Base-by-base conservation (phyloP, 2,888 invertebrate genomes). In the Macropis europaea region DNA sequence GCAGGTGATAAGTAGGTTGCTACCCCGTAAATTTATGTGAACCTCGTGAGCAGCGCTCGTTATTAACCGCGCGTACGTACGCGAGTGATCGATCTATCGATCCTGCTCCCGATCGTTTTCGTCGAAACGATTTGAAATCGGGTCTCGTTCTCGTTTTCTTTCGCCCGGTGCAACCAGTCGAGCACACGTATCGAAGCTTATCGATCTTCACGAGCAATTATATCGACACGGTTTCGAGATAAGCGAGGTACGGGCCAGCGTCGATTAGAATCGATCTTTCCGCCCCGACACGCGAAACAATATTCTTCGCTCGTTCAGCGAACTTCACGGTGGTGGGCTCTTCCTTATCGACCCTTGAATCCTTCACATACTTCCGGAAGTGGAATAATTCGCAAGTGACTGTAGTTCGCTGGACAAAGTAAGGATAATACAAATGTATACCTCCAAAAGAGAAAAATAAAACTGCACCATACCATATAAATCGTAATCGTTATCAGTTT, bases 1-100 rank as follows among this genome's bases (percentile, higher is more conserved):
- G 70, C 75, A 67, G 63, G 66, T 71, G 76, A 71, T 79, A 79
- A 79, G 76, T 76, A 71, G 76, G 64, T 73, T 73, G 68, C 76
- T 52, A 62, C 66, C 62, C 48, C 48, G 63, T 68, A 53, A 71
- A 79, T 79, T 79, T 68, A 79, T 73, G 73, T 47, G 68, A 62
- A 63, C 68, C 68, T 62, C 67, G 54, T 40, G 69, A 61, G 56
- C 22, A 61, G 50, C 63, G 69, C 56, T 45, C 69, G 71, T 72
- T 69, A 72, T 62, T 69, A 71, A 57, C 32, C 13, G 59, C 61
- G 13, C 26, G 50, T 50, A 67, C 60, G 52, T 9, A 36, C 24
- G 36, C 2, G 54, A 36, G 56, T 50, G 60, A 60, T 67, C 70
- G 50, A 61, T 50, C 56, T 34, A 45, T 34, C 38, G 61, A 60